These are phyloP conservation scores for Dasypus novemcinctus DNA, from an alignment of 2,113 vertebrate species.

Conservation along the genomic window DNA sequence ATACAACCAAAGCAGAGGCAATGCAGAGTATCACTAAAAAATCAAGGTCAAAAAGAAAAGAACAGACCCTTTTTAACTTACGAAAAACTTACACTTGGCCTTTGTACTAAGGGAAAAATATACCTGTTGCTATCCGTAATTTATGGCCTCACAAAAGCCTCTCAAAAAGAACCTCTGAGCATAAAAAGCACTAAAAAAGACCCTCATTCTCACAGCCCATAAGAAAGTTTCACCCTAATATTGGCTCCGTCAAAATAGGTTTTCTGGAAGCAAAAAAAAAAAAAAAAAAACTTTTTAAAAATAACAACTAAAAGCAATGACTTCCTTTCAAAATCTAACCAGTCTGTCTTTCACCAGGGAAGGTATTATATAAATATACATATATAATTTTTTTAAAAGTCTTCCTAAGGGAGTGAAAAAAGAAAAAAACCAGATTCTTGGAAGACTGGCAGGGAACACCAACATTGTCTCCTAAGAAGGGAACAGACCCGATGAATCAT, in stretches of 20 bases:
- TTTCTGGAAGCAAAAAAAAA: conserved; percentile 60
- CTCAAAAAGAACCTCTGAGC: conserved; percentile 69
- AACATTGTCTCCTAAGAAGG: conserved; percentile 82
- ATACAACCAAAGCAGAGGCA: conserved; percentile 91
- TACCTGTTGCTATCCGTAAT: conserved; percentile 82
- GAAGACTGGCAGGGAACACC: conserved; percentile 79
- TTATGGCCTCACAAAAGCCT: conserved; percentile 69
- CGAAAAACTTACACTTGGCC: conserved; percentile 84
- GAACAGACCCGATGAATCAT: conserved; percentile 84
- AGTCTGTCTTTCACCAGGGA: conserved; percentile 50
- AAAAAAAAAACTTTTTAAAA: background rate
- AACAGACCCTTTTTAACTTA: conserved; percentile 81
- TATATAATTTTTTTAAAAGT: no score
- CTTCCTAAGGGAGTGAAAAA: conserved; percentile 65
- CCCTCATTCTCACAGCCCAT: conserved; percentile 38
- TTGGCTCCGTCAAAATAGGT: conserved; percentile 55
- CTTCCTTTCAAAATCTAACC: conserved; percentile 71
- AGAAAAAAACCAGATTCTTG: conserved; percentile 56
- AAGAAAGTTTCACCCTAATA: conserved; percentile 74
- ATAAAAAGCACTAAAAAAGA: conserved; percentile 73
- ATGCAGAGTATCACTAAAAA: conserved; percentile 83
- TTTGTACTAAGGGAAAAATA: conserved; percentile 76
- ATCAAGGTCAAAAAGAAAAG: conserved; percentile 86
- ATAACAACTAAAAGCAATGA: conserved; percentile 54
- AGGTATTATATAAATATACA: background rate